Conservation (phyloP, 1,140 invertebrate genomes). For the Gerris buenoi region DNA sequence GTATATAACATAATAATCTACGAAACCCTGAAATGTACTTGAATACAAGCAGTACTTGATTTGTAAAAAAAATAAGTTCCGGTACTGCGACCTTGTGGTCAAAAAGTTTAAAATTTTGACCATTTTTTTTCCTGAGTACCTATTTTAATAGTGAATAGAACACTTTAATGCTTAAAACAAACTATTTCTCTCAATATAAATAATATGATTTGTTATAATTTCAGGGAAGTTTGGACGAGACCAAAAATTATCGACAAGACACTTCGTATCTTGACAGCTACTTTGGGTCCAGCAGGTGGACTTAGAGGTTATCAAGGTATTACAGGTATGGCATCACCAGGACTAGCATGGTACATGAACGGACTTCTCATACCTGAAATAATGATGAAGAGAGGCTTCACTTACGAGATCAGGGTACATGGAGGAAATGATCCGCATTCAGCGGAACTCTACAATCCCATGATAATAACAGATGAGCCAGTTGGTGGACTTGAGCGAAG, state of each 20-base stretch:
- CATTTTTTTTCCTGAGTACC: too few species aligned
- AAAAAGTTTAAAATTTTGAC: too few species aligned
- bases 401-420: slow-evolving; percentile 56
- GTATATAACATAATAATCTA: too few species aligned
- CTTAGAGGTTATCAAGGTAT: slow-evolving; percentile 51
- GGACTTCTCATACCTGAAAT: slow-evolving; percentile 72
- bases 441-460: slow-evolving; percentile 72
- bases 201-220: too few species aligned
- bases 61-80: too few species aligned
- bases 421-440: slow-evolving; percentile 85
- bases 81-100: too few species aligned
- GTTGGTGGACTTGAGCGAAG: slow-evolving; percentile 64
- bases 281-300: slow-evolving; percentile 65
- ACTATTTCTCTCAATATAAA: too few species aligned
- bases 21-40: too few species aligned
- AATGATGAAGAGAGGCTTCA: slow-evolving; percentile 67
- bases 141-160: too few species aligned
- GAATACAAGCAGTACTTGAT: too few species aligned
- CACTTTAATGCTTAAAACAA: too few species aligned
- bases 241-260: slow-evolving; percentile 60
- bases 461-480: slow-evolving; percentile 78
- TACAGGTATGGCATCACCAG: slow-evolving; percentile 38
- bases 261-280: slow-evolving; percentile 55
- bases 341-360: slow-evolving; percentile 69
- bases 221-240: slow-evolving; percentile 53